Evolutionary conservation across 2,113 vertebrate species (phyloP).

Genomic region (Vulpes vulpes): DNA sequence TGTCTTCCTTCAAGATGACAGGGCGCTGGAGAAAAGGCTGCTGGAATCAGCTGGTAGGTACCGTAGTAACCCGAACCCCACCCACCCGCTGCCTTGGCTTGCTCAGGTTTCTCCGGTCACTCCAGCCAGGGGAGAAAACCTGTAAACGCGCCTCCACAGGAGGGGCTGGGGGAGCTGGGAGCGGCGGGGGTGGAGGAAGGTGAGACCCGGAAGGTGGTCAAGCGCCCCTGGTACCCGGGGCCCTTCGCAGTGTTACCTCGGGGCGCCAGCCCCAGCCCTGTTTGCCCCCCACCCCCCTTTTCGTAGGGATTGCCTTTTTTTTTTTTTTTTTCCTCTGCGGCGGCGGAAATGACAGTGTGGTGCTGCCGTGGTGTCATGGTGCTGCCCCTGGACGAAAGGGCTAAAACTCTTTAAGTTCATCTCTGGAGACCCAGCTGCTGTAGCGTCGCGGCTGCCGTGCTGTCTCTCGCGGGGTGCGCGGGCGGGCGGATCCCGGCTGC

Average conservation of each 20-base stretch:
- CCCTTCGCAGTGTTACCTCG: slow-evolving; percentile 45
- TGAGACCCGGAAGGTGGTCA: slow-evolving; percentile 74
- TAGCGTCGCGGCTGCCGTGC: slow-evolving; percentile 36
- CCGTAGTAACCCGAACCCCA: slow-evolving; percentile 81
- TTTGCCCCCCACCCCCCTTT: slow-evolving; percentile 66
- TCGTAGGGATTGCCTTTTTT: slow-evolving; percentile 62
- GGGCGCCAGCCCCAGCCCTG: slow-evolving; percentile 58
- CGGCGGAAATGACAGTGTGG: slow-evolving; percentile 83
- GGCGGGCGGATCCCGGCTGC: slow-evolving; percentile 64
- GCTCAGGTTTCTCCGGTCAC: slow-evolving; percentile 81
- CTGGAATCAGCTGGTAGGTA: slow-evolving; percentile 84
- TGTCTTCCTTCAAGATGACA: slow-evolving; percentile 82
- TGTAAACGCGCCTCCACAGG: slow-evolving; percentile 68
- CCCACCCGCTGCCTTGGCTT: slow-evolving; percentile 76
- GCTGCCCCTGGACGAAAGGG: slow-evolving; percentile 67
- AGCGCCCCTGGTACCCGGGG: neutral
- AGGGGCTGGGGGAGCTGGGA: slow-evolving; percentile 72
- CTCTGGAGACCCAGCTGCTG: slow-evolving; percentile 31
- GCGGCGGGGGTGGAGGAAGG: slow-evolving; percentile 71
- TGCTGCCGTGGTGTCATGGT: slow-evolving; percentile 78
- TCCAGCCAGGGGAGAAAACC: slow-evolving; percentile 76
- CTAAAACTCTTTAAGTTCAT: slow-evolving; percentile 76
- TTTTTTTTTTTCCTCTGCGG: slow-evolving; percentile 48
- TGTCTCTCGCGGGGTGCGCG: slow-evolving; percentile 44
- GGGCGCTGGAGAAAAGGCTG: slow-evolving; percentile 79